phyloP scores from a whole-genome alignment of 2,113 vertebrate species.

The Pitta sordida region DNA sequence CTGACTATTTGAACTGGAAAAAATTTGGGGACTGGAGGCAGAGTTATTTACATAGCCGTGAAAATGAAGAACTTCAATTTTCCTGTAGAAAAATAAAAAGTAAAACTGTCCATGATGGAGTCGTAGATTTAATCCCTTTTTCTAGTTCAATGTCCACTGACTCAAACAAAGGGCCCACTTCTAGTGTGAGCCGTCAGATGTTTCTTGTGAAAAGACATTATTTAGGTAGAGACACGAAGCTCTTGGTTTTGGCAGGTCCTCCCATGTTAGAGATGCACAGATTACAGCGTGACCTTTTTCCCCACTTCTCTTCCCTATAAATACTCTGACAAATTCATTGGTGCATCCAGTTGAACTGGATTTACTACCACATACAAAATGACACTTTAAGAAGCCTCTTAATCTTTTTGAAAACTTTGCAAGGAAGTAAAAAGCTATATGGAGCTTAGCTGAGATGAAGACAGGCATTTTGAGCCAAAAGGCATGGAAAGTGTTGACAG shows the following conservation, averaged over 20 bases:
- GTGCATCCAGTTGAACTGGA: neutral
- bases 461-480: slow-evolving; percentile 29
- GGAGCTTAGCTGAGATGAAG: slow-evolving; percentile 40
- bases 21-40: neutral
- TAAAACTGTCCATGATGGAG: neutral
- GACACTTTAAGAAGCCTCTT: slow-evolving; percentile 16
- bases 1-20: neutral
- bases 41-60: neutral
- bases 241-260: neutral
- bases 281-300: neutral
- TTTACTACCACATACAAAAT: neutral
- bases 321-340: neutral
- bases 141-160: neutral
- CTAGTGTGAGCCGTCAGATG: neutral
- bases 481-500: slow-evolving; percentile 17
- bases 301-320: neutral
- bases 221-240: neutral
- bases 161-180: neutral
- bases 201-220: neutral
- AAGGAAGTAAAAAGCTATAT: slow-evolving; percentile 8
- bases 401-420: slow-evolving; percentile 29
- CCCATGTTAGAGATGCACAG: neutral
- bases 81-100: neutral
- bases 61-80: neutral
- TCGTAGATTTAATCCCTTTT: neutral